These are phyloP conservation scores for Pollenia griseotomentosa DNA, from an alignment of 2,888 invertebrate species.

Conservation along the genomic window DNA sequence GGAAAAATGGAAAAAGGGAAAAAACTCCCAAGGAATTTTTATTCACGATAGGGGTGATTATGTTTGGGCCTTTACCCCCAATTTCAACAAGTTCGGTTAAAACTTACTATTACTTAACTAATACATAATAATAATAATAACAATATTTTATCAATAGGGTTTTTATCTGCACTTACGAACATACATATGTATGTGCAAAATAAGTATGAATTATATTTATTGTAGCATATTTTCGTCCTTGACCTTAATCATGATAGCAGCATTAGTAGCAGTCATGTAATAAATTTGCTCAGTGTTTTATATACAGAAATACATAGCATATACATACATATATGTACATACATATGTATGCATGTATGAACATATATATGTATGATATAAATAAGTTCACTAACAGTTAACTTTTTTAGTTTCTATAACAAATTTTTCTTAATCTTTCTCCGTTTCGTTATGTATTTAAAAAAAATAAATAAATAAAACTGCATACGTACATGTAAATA, in stretches of 20 bases:
- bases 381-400: not conserved
- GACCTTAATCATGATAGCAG: conserved; percentile 53
- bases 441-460: conserved; percentile 21
- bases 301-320: not conserved
- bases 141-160: too few relatives aligned
- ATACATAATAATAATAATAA: too few relatives aligned
- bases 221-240: conserved; percentile 58
- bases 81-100: too few relatives aligned
- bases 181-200: not conserved
- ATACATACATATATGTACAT: not conserved
- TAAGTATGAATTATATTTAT: conserved; percentile 28
- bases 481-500: too few relatives aligned
- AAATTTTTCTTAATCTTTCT: conserved; percentile 18
- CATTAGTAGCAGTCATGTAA: not conserved
- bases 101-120: too few relatives aligned
- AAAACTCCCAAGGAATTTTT: too few relatives aligned
- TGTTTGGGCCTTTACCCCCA: too few relatives aligned
- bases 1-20: too few relatives aligned
- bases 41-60: too few relatives aligned
- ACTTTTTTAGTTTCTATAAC: not conserved
- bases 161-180: not conserved
- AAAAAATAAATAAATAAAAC: not conserved
- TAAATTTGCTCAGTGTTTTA: conserved; percentile 40
- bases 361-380: not conserved
- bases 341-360: not conserved